Evolutionary conservation across 2,888 invertebrate species (phyloP).

Genomic region (Aspidapion aeneum): DNA sequence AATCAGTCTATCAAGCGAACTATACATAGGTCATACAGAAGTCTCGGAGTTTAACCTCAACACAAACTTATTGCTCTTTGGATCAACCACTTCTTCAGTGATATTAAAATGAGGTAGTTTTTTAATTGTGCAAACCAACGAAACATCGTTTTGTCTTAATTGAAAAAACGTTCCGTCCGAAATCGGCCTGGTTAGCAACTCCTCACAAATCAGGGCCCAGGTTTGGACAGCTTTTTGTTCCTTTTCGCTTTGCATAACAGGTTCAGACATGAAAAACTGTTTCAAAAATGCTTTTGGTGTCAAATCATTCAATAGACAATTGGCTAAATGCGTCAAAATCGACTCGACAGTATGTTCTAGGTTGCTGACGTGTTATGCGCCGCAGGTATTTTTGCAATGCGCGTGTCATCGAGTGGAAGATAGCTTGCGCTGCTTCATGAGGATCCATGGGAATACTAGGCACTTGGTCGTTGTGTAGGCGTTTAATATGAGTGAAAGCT

Average conservation of each 20-base stretch:
- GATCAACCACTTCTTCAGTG: constrained; percentile 94
- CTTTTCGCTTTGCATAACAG: constrained; percentile 81
- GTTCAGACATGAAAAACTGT: constrained; percentile 82
- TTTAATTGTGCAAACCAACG: constrained; percentile 81
- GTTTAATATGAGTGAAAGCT: constrained; percentile 94
- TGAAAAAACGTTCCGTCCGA: constrained; percentile 85
- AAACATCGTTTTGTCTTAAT: constrained; percentile 88
- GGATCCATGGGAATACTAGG: constrained; percentile 88
- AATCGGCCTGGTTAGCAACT: constrained; percentile 82
- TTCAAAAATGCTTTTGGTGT: constrained; percentile 94
- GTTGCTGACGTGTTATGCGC: constrained; percentile 93
- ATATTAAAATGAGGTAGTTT: constrained; percentile 91
- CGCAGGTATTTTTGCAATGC: constrained; percentile 95
- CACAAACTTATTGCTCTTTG: constrained; percentile 93
- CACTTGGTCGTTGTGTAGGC: constrained; percentile 68
- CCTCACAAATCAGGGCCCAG: constrained; percentile 95
- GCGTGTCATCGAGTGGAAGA: constrained; percentile 94
- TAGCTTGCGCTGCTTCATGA: constrained; percentile 94
- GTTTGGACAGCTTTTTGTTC: constrained; percentile 81
- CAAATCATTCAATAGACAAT: constrained; percentile 89
- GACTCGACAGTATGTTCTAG: constrained; percentile 90
- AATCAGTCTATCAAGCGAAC: constrained; percentile 44
- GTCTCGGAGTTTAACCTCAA: constrained; percentile 93
- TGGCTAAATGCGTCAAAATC: constrained; percentile 85
- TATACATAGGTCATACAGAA: constrained; percentile 73